phyloP scores from a whole-genome alignment of 2,888 invertebrate species.

The Philereme transversata region DNA sequence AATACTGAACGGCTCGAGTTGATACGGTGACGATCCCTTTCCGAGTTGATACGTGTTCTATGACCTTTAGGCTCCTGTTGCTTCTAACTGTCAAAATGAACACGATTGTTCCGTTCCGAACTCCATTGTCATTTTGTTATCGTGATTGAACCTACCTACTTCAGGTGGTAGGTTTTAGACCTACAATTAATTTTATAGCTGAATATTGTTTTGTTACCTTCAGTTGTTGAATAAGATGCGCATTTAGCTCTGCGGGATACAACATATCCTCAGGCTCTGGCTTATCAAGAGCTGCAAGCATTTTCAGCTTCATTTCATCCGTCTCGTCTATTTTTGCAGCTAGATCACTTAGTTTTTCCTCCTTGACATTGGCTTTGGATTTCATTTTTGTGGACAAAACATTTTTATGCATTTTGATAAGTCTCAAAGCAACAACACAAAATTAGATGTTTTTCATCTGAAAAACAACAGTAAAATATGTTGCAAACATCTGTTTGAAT shows the following conservation, averaged over 20 bases:
- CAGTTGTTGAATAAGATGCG: constrained; percentile 83
- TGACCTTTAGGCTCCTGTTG: no score
- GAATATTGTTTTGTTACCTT: constrained; percentile 61
- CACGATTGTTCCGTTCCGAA: no score
- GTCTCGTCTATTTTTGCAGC: constrained; percentile 76
- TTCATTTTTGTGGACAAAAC: constrained; percentile 46
- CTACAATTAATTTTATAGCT: no score
- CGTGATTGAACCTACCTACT: no score
- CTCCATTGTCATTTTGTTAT: no score
- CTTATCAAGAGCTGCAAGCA: constrained; percentile 66
- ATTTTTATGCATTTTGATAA: constrained; percentile 51
- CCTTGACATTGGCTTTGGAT: constrained; percentile 53
- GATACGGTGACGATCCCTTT: no score
- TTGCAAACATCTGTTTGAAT: not conserved
- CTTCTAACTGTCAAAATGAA: no score
- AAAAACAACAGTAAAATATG: constrained; percentile 18
- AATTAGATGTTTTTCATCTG: constrained; percentile 1
- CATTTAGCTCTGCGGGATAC: constrained; percentile 85
- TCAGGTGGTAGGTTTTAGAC: no score
- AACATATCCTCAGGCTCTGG: constrained; percentile 74
- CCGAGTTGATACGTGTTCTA: no score
- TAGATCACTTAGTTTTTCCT: constrained; percentile 59
- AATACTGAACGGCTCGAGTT: no score
- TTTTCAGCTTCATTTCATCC: constrained; percentile 78
- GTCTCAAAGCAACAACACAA: constrained; percentile 19